phyloP scores from a whole-genome alignment of 2,113 vertebrate genomes.

The Pseudonaja textilis region DNA sequence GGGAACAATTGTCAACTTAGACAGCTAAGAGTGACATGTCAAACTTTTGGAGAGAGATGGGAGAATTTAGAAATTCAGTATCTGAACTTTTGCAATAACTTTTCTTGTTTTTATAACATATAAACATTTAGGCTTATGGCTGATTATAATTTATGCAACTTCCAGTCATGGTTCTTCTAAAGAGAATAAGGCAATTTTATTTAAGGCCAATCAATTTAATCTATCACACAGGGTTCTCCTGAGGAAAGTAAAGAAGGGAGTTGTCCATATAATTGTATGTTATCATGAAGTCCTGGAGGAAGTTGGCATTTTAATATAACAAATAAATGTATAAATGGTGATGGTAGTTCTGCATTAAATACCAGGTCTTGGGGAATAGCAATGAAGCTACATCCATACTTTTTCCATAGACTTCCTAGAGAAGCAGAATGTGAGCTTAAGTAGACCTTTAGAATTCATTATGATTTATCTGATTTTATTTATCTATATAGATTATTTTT shows the following conservation, averaged over 20 bases:
- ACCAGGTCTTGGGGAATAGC: not conserved
- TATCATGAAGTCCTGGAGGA: not conserved
- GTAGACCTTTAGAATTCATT: not conserved
- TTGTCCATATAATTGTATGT: not conserved
- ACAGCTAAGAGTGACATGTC: not conserved
- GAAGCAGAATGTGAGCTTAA: not conserved
- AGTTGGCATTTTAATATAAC: not conserved
- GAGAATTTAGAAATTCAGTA: not conserved
- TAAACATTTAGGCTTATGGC: not conserved
- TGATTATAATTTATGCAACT: not conserved
- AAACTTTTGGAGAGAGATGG: not conserved
- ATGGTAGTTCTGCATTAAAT: not conserved
- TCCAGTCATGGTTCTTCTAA: not conserved
- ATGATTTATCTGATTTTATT: not conserved
- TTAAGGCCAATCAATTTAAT: not conserved
- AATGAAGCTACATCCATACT: not conserved
- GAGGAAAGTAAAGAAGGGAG: not conserved
- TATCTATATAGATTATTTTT: not conserved
- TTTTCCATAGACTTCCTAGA: not conserved
- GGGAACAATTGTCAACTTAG: not conserved
- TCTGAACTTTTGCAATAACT: not conserved
- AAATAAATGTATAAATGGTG: not conserved
- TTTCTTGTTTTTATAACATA: not conserved
- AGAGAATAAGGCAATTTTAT: not conserved
- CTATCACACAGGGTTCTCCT: not conserved